A percentile compares a stretch with the other conserved stretches of the same genome.
phyloP scores from a whole-genome alignment of 2,113 vertebrate species.

The Silurus asotus region DNA sequence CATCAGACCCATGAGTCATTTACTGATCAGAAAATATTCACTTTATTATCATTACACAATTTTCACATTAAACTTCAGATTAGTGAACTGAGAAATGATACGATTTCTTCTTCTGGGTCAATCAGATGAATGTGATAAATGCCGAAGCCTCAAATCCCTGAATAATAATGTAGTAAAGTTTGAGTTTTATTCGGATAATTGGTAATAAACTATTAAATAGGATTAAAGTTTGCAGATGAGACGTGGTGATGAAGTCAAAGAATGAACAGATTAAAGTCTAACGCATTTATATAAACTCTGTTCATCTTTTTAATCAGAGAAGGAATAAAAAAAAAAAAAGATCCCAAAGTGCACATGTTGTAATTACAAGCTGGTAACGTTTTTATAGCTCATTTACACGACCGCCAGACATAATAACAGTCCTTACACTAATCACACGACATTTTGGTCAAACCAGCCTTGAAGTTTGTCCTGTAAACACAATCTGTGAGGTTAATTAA shows the following conservation, averaged over 20 bases:
- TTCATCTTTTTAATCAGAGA: neutral
- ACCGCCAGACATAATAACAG: neutral
- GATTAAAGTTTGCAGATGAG: neutral
- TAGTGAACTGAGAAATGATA: neutral
- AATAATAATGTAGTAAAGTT: neutral
- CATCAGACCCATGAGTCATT: neutral
- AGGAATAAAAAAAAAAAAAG: neutral
- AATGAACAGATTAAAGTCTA: neutral
- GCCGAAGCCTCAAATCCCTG: neutral
- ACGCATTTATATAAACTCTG: neutral
- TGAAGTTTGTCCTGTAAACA: neutral
- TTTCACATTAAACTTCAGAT: neutral
- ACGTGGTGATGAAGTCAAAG: neutral
- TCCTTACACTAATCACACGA: neutral
- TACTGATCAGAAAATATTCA: neutral
- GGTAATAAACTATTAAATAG: neutral
- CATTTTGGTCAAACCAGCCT: neutral
- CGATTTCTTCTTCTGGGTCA: neutral
- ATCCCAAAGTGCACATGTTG: neutral
- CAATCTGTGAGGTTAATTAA: neutral
- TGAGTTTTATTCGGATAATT: neutral
- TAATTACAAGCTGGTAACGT: neutral
- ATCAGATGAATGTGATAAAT: neutral
- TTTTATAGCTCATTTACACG: neutral
- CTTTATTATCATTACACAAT: neutral